phyloP scores from a whole-genome alignment of 2,113 vertebrate genomes.

The Lipotes vexillifer region DNA sequence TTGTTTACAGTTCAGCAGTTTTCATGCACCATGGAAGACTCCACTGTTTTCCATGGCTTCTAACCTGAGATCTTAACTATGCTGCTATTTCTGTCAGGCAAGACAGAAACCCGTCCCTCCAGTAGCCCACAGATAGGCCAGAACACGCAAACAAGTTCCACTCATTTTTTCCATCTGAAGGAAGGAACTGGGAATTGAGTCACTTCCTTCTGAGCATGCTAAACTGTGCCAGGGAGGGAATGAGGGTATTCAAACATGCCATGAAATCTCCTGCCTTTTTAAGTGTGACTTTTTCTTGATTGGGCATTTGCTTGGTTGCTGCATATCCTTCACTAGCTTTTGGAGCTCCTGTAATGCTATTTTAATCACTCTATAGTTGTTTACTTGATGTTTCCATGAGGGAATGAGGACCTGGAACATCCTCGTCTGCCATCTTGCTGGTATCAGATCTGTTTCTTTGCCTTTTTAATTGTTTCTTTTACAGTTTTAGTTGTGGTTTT shows the following conservation, averaged over 20 bases:
- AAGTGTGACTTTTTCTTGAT: not conserved
- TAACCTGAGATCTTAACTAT: not conserved
- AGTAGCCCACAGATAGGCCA: not conserved
- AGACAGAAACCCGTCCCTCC: not conserved
- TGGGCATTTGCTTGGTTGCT: not conserved
- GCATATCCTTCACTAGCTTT: not conserved
- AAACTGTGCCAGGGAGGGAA: rapidly evolving
- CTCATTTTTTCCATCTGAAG: not conserved
- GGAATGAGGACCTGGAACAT: not conserved
- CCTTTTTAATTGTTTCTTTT: not conserved
- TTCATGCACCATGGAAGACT: not conserved
- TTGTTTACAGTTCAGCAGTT: not conserved
- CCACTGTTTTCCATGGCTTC: not conserved
- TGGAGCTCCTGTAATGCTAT: not conserved
- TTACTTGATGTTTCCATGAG: not conserved
- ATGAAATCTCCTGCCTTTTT: not conserved
- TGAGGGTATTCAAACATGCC: not conserved
- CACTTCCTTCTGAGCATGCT: not conserved
- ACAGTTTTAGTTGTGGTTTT: not conserved
- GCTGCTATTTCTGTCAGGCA: not conserved
- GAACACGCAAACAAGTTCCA: not conserved
- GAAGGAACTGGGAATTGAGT: not conserved
- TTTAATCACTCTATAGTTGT: not conserved
- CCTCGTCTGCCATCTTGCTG: not conserved
- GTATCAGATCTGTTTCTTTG: not conserved